Conservation (phyloP, 2,888 invertebrate species). For the Nomada fucata region DNA sequence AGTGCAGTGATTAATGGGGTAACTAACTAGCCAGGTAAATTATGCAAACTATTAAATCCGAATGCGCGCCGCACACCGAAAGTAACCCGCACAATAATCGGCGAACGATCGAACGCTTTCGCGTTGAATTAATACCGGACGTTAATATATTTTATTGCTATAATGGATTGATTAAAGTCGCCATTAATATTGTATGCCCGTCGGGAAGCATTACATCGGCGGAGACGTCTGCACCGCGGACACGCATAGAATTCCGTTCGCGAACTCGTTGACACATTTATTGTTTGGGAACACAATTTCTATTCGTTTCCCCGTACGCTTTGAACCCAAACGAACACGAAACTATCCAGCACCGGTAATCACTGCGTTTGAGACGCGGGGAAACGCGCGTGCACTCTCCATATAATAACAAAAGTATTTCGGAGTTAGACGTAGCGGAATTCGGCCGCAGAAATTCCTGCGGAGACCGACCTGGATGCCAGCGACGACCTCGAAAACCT, state of each 20-base stretch:
- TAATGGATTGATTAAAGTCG: slow-evolving; percentile 49
- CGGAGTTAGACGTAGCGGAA: slow-evolving; percentile 70
- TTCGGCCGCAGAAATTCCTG: slow-evolving; percentile 73
- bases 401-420: slow-evolving; percentile 67
- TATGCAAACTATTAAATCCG: slow-evolving; percentile 73
- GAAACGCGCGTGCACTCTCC: slow-evolving; percentile 29
- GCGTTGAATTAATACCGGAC: slow-evolving; percentile 50
- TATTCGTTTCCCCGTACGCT: neutral
- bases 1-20: slow-evolving; percentile 70
- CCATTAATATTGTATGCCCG: slow-evolving; percentile 25
- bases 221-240: too few relatives aligned
- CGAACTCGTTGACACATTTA: neutral
- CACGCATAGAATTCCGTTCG: neutral
- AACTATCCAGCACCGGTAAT: neutral
- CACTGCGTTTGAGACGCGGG: slow-evolving; percentile 62
- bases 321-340: neutral
- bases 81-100: slow-evolving; percentile 70
- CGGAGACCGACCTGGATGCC: slow-evolving; percentile 74
- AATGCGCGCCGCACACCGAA: slow-evolving; percentile 50
- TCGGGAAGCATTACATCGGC: slow-evolving; percentile 15
- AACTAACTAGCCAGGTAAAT: slow-evolving; percentile 70
- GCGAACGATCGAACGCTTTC: slow-evolving; percentile 49
- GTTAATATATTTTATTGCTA: slow-evolving; percentile 51
- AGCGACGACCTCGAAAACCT: slow-evolving; percentile 75
- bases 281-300: neutral